A percentile compares a stretch with the other conserved stretches of the same genome.
These are phyloP conservation scores for Orchestia grillus DNA, from an alignment of 1,140 invertebrate species.

Conservation along the genomic window DNA sequence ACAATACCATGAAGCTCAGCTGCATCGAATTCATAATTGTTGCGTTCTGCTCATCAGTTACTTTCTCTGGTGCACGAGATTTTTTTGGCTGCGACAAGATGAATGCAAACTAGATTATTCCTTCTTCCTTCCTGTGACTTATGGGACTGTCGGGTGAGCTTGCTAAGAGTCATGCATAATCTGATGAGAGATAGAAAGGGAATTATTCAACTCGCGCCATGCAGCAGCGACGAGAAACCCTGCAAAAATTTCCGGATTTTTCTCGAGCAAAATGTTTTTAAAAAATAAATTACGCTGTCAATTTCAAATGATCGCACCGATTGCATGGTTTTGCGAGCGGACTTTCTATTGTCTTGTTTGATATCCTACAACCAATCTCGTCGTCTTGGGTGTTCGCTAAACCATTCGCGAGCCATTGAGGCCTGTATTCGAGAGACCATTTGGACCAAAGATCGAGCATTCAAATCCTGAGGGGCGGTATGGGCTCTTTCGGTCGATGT, in stretches of 20 bases:
- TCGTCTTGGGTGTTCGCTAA: slow-evolving; percentile 11
- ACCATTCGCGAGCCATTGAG: slow-evolving; percentile 3
- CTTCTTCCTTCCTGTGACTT: slow-evolving; percentile 23
- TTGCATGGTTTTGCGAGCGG: background rate
- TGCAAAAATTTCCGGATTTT: background rate
- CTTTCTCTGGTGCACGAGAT: slow-evolving; percentile 37
- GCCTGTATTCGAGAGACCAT: slow-evolving; percentile 3
- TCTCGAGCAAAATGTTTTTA: background rate
- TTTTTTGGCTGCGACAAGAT: slow-evolving; percentile 18
- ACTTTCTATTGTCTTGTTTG: background rate
- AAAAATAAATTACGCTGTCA: background rate
- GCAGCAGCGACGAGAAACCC: background rate
- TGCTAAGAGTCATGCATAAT: slow-evolving; percentile 3
- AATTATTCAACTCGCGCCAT: background rate
- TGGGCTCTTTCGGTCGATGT: slow-evolving; percentile 37
- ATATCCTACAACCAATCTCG: background rate
- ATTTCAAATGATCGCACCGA: background rate
- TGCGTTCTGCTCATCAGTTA: slow-evolving; percentile 1
- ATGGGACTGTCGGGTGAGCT: slow-evolving; percentile 25
- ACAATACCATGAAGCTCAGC: background rate
- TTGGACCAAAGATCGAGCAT: slow-evolving; percentile 23
- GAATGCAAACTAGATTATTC: slow-evolving; percentile 40
- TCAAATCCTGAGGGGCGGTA: slow-evolving; percentile 40
- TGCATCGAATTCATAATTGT: slow-evolving; percentile 35
- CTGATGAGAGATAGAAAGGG: background rate